Percentiles rank a stretch among this genome's conserved stretches.
Evolutionary conservation across 2,888 invertebrate species (phyloP).

Genomic region (Ommatoiulus sabulosus): DNA sequence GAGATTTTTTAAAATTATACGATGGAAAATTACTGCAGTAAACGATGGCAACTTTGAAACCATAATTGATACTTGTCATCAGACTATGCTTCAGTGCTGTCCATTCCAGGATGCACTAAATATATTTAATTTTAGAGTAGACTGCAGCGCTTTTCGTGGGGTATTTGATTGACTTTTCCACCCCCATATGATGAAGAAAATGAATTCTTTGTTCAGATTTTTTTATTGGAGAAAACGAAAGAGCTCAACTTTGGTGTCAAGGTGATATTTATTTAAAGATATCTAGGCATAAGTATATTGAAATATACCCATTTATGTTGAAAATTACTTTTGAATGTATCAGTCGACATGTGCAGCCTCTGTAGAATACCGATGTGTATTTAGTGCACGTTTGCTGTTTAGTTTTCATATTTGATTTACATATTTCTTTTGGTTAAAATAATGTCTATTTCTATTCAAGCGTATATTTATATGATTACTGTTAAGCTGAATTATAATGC

Average conservation of each 20-base stretch:
- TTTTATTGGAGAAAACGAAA: neutral
- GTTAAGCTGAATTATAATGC: neutral
- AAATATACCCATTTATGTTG: neutral
- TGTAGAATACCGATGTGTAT: neutral
- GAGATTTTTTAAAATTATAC: neutral
- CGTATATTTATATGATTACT: slow-evolving; percentile 16
- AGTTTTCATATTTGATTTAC: neutral
- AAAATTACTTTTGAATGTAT: neutral
- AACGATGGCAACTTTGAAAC: neutral
- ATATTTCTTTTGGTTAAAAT: slow-evolving; percentile 1
- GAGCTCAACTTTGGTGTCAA: neutral
- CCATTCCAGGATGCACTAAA: neutral
- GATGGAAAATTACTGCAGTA: neutral
- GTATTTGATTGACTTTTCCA: slow-evolving; percentile 32
- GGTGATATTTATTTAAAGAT: neutral
- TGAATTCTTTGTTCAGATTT: neutral
- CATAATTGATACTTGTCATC: slow-evolving; percentile 40
- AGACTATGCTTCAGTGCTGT: neutral
- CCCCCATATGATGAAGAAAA: neutral
- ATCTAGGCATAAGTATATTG: neutral
- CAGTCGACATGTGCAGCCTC: neutral
- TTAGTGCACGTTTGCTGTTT: neutral
- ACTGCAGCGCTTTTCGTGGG: neutral
- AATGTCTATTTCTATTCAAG: slow-evolving; percentile 44
- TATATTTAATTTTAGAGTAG: neutral